Conservation (phyloP, 2,113 vertebrate genomes). For the Datnioides undecimradiatus region DNA sequence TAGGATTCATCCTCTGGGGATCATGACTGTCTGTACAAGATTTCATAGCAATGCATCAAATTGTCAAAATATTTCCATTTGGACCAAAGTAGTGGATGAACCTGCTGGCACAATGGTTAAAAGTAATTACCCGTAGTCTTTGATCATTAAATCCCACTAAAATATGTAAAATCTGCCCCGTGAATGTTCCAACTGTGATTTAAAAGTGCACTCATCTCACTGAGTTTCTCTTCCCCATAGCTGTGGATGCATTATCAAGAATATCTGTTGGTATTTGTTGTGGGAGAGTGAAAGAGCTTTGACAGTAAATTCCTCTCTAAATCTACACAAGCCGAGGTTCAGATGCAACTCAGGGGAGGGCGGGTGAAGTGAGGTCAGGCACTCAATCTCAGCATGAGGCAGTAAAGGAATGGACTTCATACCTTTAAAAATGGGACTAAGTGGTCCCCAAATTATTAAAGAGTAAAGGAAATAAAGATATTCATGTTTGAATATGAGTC, state of each 20-base stretch:
- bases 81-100: background rate
- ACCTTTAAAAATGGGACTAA: conserved; percentile 15
- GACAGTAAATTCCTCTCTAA: conserved; percentile 60
- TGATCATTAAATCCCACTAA: conserved; percentile 1
- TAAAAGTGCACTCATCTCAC: background rate
- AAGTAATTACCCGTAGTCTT: background rate
- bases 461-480: too few relatives aligned
- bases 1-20: background rate
- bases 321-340: conserved; percentile 50
- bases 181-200: background rate
- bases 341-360: conserved; percentile 41
- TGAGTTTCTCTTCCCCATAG: conserved; percentile 1
- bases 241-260: conserved; percentile 40
- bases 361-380: conserved; percentile 36
- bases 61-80: too few relatives aligned
- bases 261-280: conserved; percentile 58
- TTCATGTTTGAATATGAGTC: too few relatives aligned
- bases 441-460: background rate
- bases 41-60: background rate
- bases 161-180: background rate
- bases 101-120: background rate
- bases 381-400: conserved; percentile 42
- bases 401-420: conserved; percentile 18
- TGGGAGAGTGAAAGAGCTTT: conserved; percentile 53
- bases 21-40: background rate